Evolutionary conservation across 2,797 vertebrate species (phyloP).

Genomic region (Chanos chanos): DNA sequence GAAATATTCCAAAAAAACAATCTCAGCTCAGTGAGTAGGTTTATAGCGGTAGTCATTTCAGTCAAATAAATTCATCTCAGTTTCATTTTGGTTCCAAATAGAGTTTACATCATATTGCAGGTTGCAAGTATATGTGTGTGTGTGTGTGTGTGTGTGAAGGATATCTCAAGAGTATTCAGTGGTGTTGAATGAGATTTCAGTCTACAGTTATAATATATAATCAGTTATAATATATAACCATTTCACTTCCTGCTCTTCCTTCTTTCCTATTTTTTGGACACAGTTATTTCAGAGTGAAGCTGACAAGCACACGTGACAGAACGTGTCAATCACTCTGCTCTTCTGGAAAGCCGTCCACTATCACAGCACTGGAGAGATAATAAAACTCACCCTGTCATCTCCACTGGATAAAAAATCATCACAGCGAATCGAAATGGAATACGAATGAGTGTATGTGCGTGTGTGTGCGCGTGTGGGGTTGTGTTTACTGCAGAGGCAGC

Average conservation of each 20-base stretch:
- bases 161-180: background rate
- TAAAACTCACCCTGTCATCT: too few relatives aligned
- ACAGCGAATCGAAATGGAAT: background rate
- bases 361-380: too few relatives aligned
- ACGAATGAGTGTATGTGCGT: background rate
- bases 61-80: too few relatives aligned
- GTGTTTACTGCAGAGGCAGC: background rate
- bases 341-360: too few relatives aligned
- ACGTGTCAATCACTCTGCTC: conserved; percentile 2
- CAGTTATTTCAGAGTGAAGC: background rate
- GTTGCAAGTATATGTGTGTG: too few relatives aligned
- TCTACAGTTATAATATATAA: too few relatives aligned
- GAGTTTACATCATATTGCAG: too few relatives aligned
- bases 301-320: background rate
- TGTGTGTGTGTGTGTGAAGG: background rate
- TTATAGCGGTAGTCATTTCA: too few relatives aligned
- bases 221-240: background rate
- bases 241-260: background rate
- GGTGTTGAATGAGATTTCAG: too few relatives aligned
- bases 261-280: background rate
- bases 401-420: background rate
- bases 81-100: too few relatives aligned
- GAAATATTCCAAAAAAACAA: too few relatives aligned
- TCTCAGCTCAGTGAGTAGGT: too few relatives aligned
- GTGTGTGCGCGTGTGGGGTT: background rate